phyloP scores from a whole-genome alignment of 2,797 vertebrate genomes.

The Enteromius trimaculatus region DNA sequence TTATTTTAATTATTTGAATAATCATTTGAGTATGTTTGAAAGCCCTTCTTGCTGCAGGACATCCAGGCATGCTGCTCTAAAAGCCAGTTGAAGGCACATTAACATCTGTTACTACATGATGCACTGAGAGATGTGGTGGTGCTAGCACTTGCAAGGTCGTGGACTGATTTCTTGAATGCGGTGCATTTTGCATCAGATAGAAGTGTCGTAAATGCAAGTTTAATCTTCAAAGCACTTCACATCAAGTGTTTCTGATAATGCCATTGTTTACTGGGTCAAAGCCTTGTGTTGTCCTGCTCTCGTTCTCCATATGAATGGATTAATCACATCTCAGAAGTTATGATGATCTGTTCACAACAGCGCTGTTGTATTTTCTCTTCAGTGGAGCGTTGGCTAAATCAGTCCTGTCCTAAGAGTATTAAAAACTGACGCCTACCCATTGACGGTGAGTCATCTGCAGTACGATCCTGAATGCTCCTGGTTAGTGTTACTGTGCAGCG shows the following conservation, averaged over 20 bases:
- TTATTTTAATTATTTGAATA: too few relatives aligned
- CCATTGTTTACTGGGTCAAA: not conserved
- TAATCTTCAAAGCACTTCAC: not conserved
- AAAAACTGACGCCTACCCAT: constrained; percentile 49
- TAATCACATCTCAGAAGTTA: not conserved
- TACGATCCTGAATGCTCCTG: constrained; percentile 57
- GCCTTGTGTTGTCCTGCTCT: not conserved
- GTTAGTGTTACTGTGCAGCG: constrained; percentile 51
- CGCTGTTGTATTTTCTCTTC: constrained; percentile 16
- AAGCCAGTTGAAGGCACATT: not conserved
- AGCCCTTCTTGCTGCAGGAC: not conserved
- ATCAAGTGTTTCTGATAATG: too few relatives aligned
- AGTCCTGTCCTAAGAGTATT: constrained; percentile 38
- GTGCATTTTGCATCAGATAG: not conserved
- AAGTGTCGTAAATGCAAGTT: not conserved
- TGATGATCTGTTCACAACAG: constrained; percentile 1
- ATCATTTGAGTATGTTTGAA: not conserved
- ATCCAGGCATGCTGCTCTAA: not conserved
- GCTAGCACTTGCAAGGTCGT: too few relatives aligned
- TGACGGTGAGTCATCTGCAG: constrained; percentile 61
- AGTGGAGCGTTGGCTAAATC: constrained; percentile 36
- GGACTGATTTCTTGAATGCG: not conserved
- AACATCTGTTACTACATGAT: not conserved
- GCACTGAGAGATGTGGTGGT: not conserved
- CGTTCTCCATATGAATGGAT: not conserved